phyloP scores from a whole-genome alignment of 1,140 invertebrate species.

The Grapholita molesta region DNA sequence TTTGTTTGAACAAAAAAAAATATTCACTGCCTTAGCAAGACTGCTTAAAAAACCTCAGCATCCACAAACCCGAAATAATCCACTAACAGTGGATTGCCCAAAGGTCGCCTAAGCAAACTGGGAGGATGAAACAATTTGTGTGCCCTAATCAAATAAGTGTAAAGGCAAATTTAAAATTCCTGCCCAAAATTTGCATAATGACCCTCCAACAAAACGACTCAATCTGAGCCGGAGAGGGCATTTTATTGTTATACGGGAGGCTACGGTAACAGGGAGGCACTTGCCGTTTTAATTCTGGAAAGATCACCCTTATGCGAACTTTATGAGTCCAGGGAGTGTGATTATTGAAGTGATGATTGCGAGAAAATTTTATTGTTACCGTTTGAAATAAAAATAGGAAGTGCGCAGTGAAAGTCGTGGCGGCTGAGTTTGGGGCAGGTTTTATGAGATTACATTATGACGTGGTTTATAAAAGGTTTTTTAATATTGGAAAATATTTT shows the following conservation, averaged over 20 bases:
- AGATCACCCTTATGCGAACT: not conserved
- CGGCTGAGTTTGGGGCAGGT: not conserved
- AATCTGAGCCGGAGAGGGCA: slow-evolving; percentile 35
- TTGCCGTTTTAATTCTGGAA: slow-evolving; percentile 7
- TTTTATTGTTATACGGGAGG: slow-evolving; percentile 33
- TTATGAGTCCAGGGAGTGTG: slow-evolving; percentile 4
- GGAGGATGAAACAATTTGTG: slow-evolving; percentile 55
- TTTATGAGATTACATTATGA: not conserved
- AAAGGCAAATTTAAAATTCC: slow-evolving; percentile 55
- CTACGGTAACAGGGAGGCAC: not conserved
- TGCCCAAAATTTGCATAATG: slow-evolving; percentile 55
- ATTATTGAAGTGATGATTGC: slow-evolving; percentile 14
- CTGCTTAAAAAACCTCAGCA: not conserved
- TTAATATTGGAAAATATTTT: too few species aligned
- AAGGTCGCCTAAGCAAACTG: slow-evolving; percentile 36
- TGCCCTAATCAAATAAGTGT: slow-evolving; percentile 57
- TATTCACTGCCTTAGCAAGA: not conserved
- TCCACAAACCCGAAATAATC: slow-evolving; percentile 3
- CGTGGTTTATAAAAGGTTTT: not conserved
- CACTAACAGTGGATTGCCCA: slow-evolving; percentile 18
- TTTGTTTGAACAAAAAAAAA: not conserved
- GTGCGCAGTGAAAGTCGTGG: not conserved
- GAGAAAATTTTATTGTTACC: slow-evolving; percentile 12
- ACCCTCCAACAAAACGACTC: slow-evolving; percentile 40
- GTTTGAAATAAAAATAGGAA: slow-evolving; percentile 4